Percentiles rank a stretch among this genome's conserved stretches.
Evolutionary conservation across 2,888 invertebrate species (phyloP).

Genomic region (Vesta saturnalis): DNA sequence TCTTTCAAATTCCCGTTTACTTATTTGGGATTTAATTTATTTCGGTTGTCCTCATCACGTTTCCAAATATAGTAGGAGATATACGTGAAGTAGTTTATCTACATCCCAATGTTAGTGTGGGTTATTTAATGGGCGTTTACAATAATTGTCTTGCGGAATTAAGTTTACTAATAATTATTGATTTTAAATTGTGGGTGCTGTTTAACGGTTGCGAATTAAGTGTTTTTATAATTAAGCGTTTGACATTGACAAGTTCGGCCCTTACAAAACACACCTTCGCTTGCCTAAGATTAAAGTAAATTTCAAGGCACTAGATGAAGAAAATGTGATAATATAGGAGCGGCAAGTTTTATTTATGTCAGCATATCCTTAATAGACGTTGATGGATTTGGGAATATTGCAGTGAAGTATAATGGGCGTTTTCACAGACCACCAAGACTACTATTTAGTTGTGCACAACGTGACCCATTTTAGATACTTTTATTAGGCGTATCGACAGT

Average conservation of each 20-base stretch:
- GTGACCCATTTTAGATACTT: no score
- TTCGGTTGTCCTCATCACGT: not conserved
- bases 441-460: no score
- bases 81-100: not conserved
- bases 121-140: not conserved
- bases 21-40: conserved; percentile 9
- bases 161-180: no score
- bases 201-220: no score
- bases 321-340: not conserved
- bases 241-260: no score
- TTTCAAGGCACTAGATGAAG: not conserved
- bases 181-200: no score
- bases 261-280: not conserved
- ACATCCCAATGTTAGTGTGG: conserved; percentile 2
- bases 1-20: not conserved
- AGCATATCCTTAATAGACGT: not conserved
- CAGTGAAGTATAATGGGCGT: not conserved
- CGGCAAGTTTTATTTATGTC: not conserved
- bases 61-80: not conserved
- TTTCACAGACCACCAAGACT: not conserved
- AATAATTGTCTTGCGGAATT: not conserved
- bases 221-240: no score
- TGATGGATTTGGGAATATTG: conserved; percentile 1
- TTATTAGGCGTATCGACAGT: no score
- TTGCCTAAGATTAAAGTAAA: not conserved